phyloP scores from a whole-genome alignment of 53 echinoderm and acorn worm genomes.

The Paracentrotus lividus region DNA sequence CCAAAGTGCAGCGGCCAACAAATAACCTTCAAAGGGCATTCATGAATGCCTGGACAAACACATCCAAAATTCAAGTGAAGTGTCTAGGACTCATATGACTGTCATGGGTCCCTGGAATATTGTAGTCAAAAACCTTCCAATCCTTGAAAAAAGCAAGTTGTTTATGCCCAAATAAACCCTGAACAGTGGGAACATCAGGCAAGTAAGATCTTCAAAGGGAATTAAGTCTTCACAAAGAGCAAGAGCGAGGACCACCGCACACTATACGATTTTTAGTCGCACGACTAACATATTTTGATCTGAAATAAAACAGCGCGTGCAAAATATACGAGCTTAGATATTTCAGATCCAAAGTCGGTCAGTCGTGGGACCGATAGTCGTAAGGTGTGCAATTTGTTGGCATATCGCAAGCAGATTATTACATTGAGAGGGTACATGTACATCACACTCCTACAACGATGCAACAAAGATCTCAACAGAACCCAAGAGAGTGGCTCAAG shows the following conservation, averaged over 20 bases:
- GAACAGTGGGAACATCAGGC: neutral
- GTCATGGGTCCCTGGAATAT: slow-evolving; percentile 70
- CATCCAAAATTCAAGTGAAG: neutral
- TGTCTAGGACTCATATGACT: slow-evolving; percentile 46
- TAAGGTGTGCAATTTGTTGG: neutral
- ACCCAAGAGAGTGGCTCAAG: neutral
- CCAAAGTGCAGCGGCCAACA: slow-evolving; percentile 32
- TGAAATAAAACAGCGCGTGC: no score
- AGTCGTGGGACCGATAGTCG: no score
- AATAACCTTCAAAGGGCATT: slow-evolving; percentile 65
- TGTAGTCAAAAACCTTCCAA: neutral
- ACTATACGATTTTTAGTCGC: no score
- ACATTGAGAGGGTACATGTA: slow-evolving; percentile 4
- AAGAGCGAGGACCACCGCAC: no score
- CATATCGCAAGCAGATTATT: neutral
- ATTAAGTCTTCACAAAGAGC: neutral
- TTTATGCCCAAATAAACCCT: neutral
- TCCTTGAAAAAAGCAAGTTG: slow-evolving; percentile 55
- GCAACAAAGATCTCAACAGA: neutral
- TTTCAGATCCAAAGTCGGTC: no score
- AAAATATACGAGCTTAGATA: no score
- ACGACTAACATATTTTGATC: no score
- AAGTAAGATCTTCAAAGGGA: neutral
- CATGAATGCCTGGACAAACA: slow-evolving; percentile 46
- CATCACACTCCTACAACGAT: neutral